These are phyloP conservation scores for Pachycephus smyrnensis DNA, from an alignment of 2,888 invertebrate species.

Conservation along the genomic window DNA sequence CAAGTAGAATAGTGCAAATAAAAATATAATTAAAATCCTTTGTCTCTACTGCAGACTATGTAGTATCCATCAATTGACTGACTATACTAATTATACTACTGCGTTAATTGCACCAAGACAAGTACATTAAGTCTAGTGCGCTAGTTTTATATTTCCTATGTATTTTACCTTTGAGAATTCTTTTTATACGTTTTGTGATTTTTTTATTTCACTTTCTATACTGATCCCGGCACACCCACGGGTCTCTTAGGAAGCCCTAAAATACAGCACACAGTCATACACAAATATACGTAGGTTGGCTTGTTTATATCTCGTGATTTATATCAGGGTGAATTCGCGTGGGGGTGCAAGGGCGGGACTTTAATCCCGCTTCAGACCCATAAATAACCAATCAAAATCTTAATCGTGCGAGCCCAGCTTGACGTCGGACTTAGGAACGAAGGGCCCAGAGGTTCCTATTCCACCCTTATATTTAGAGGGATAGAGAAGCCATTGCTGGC, in stretches of 20 bases:
- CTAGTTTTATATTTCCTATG: not conserved
- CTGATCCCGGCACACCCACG: not conserved
- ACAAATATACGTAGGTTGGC: not conserved
- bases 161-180: not conserved
- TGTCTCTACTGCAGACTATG: not conserved
- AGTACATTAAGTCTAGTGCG: not conserved
- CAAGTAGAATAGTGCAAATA: not conserved
- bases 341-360: not conserved
- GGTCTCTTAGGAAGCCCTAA: not conserved
- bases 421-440: not conserved
- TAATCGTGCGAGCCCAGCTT: constrained; percentile 25
- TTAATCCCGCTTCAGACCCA: constrained; percentile 24
- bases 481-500: not conserved
- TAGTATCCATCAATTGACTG: no score
- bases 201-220: not conserved
- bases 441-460: not conserved
- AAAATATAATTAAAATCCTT: not conserved
- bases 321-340: not conserved
- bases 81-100: not conserved
- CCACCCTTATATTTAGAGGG: not conserved
- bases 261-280: not conserved
- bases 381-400: constrained; percentile 36
- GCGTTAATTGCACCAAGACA: not conserved
- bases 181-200: not conserved
- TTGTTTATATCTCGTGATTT: not conserved